phyloP scores from a whole-genome alignment of 2,113 vertebrate species.

The Gobius niger region DNA sequence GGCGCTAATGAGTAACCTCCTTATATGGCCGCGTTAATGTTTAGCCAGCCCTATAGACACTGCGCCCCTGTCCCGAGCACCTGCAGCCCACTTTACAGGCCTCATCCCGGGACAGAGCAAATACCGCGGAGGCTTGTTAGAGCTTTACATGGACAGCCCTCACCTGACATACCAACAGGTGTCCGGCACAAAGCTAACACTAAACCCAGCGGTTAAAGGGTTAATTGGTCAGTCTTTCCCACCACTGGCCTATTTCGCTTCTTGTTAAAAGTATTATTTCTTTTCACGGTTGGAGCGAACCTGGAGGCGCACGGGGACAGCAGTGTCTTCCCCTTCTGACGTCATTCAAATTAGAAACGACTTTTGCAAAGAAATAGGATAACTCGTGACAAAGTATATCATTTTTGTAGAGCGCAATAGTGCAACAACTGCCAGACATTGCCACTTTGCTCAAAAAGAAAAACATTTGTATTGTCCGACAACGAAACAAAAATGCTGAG shows the following conservation, averaged over 20 bases:
- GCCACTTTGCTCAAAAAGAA: too few species aligned
- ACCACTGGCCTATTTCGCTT: background rate
- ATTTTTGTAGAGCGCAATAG: too few species aligned
- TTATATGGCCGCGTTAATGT: slow-evolving; percentile 78
- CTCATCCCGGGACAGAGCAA: slow-evolving; percentile 58
- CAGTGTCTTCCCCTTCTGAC: background rate
- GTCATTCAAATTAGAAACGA: too few species aligned
- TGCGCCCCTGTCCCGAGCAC: slow-evolving; percentile 62
- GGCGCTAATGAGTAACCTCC: slow-evolving; percentile 77
- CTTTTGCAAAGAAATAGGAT: too few species aligned
- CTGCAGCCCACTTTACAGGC: slow-evolving; percentile 71
- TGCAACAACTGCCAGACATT: too few species aligned
- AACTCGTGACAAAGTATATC: too few species aligned
- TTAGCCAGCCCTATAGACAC: slow-evolving; percentile 70
- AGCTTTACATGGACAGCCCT: slow-evolving; percentile 21
- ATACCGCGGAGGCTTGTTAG: slow-evolving; percentile 60
- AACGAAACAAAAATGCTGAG: too few species aligned
- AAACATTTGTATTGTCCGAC: too few species aligned
- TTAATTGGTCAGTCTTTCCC: slow-evolving; percentile 2
- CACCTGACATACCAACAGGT: slow-evolving; percentile 43
- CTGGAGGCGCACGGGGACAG: background rate
- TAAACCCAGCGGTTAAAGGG: background rate
- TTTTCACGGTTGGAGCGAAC: background rate
- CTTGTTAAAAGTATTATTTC: slow-evolving; percentile 7
- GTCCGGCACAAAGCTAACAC: background rate